phyloP scores from a whole-genome alignment of 2,113 vertebrate species.

The Eulemur rufifrons region DNA sequence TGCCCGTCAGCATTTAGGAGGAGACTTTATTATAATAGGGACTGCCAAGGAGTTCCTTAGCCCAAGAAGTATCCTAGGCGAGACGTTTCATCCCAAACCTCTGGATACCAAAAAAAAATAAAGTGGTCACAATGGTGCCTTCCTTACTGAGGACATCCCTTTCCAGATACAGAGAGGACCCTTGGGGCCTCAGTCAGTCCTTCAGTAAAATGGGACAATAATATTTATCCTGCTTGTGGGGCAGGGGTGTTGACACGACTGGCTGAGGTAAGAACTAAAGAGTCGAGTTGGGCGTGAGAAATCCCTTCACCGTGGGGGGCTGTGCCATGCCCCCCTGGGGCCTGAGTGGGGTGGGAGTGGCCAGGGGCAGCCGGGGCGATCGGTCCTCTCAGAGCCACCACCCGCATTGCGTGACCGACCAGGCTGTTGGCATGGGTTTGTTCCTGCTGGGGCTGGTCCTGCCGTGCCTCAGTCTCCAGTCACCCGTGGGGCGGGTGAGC shows the following conservation, averaged over 20 bases:
- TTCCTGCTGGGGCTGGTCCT: not conserved
- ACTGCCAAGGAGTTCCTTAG: not conserved
- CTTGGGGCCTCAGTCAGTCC: not conserved
- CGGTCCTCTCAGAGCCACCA: not conserved
- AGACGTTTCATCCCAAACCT: not conserved
- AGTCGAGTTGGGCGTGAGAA: rapidly evolving
- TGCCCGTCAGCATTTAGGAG: not conserved
- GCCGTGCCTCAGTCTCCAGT: not conserved
- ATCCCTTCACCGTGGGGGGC: not conserved
- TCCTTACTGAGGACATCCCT: not conserved
- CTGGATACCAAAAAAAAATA: not conserved
- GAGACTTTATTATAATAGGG: not conserved
- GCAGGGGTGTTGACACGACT: not conserved
- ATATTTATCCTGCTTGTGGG: rapidly evolving
- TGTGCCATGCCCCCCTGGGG: not conserved
- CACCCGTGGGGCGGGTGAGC: rapidly evolving
- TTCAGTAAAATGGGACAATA: not conserved
- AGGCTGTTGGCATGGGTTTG: rapidly evolving
- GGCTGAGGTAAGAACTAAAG: not conserved
- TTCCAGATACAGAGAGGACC: not conserved
- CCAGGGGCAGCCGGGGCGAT: not conserved
- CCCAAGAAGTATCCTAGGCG: rapidly evolving
- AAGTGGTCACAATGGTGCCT: not conserved
- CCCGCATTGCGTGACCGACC: not conserved
- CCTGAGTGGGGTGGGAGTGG: not conserved